Percentiles rank a stretch among this genome's conserved stretches.
phyloP scores from a whole-genome alignment of 2,797 vertebrate species.

The Bovichtus diacanthus region DNA sequence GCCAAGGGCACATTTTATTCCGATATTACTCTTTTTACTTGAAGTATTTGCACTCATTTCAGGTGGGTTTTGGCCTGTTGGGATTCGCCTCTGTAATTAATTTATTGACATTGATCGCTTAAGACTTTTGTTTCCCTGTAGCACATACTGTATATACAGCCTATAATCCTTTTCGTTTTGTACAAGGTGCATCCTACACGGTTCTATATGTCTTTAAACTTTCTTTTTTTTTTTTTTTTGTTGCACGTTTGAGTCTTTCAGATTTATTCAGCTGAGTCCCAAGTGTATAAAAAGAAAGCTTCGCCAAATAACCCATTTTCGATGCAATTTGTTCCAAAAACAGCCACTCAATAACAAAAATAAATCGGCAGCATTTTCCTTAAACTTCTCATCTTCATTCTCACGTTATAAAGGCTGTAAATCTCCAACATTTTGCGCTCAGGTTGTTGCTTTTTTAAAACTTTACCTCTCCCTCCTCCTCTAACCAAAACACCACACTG shows the following conservation, averaged over 20 bases:
- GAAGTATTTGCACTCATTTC: not conserved
- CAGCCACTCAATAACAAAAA: not conserved
- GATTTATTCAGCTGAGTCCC: not conserved
- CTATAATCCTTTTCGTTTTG: not conserved
- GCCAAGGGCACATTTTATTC: constrained; percentile 20
- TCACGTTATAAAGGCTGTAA: not conserved
- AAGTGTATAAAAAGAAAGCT: not conserved
- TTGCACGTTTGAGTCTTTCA: not conserved
- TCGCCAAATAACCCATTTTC: rapidly evolving
- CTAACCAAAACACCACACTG: constrained; percentile 67
- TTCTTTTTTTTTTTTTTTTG: too few species aligned
- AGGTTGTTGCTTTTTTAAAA: constrained; percentile 62
- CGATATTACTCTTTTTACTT: not conserved
- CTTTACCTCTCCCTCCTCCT: constrained; percentile 65
- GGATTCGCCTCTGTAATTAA: not conserved
- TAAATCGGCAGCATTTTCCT: not conserved
- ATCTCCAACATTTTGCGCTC: constrained; percentile 12
- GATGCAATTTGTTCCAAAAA: not conserved
- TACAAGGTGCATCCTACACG: not conserved
- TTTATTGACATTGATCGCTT: not conserved
- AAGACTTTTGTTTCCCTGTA: constrained; percentile 10
- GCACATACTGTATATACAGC: not conserved
- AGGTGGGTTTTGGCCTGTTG: not conserved
- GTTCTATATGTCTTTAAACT: not conserved
- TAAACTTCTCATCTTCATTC: not conserved